Conservation (phyloP, 2,797 vertebrate genomes). For the Miichthys miiuy region DNA sequence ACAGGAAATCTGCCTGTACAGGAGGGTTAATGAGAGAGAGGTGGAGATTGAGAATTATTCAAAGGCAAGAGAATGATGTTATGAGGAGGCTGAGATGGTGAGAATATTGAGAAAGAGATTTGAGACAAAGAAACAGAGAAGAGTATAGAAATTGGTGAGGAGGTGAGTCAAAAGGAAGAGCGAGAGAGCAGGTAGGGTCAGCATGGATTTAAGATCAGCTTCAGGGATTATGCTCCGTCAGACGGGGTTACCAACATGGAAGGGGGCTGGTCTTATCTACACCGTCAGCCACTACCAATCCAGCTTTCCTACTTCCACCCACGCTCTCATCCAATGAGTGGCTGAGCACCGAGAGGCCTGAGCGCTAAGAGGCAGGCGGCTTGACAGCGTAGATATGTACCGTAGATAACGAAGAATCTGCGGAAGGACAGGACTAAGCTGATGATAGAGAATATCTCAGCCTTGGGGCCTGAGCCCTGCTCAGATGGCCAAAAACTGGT, state of each 20-base stretch:
- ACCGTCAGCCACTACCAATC: conserved; percentile 55
- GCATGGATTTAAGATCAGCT: conserved; percentile 73
- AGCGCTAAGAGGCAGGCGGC: conserved; percentile 15
- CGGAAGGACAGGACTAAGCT: conserved; percentile 5
- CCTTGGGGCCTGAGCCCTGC: conserved; percentile 34
- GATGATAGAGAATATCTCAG: conserved; percentile 42
- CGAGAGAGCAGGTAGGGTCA: conserved; percentile 70
- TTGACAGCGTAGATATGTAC: conserved; percentile 19
- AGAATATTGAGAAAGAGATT: background rate
- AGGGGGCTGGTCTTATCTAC: conserved; percentile 55
- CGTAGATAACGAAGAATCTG: background rate
- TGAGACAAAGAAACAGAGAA: background rate
- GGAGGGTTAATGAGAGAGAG: background rate
- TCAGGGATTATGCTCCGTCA: conserved; percentile 76
- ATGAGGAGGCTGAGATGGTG: background rate
- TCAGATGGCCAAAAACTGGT: conserved; percentile 18
- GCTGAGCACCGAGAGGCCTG: conserved; percentile 33
- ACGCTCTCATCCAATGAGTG: conserved; percentile 49
- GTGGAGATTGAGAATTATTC: background rate
- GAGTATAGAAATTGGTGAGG: background rate
- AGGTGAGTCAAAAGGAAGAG: conserved; percentile 20
- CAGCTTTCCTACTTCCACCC: conserved; percentile 36
- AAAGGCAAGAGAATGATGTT: too few relatives aligned
- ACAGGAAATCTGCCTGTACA: background rate
- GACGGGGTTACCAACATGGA: conserved; percentile 61